These are phyloP conservation scores for Cerastoderma edule DNA, from an alignment of 2,888 invertebrate genomes.

Conservation along the genomic window DNA sequence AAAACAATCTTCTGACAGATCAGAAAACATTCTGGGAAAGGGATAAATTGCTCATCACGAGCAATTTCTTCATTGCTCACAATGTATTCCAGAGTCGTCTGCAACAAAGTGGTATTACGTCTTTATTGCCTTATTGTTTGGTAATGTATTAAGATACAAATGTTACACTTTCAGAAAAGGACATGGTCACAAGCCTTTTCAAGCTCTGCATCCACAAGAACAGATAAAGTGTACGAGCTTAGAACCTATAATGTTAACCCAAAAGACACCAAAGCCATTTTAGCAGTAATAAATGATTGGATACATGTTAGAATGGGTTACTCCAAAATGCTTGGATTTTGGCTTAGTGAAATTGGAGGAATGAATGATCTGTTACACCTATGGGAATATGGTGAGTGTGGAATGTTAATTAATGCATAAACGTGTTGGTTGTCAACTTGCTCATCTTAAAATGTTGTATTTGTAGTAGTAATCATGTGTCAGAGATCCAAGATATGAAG, in stretches of 20 bases:
- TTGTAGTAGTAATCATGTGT: neutral
- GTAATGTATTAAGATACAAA: too few relatives aligned
- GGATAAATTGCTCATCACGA: too few relatives aligned
- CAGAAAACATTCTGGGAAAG: too few relatives aligned
- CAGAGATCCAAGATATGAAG: neutral
- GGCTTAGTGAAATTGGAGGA: conserved; percentile 26
- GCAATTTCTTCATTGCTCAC: too few relatives aligned
- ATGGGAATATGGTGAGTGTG: conserved; percentile 19
- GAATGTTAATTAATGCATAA: neutral
- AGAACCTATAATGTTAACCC: conserved; percentile 22
- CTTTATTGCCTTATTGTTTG: too few relatives aligned
- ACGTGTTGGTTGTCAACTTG: neutral
- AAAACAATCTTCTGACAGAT: too few relatives aligned
- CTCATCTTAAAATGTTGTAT: neutral
- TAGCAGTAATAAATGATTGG: neutral
- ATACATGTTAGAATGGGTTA: conserved; percentile 8
- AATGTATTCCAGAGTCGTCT: too few relatives aligned
- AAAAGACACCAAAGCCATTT: conserved; percentile 4
- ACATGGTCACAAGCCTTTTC: too few relatives aligned
- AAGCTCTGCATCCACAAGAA: neutral
- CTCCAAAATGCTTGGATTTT: conserved; percentile 28
- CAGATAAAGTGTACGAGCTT: conserved; percentile 25
- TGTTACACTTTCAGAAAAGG: too few relatives aligned
- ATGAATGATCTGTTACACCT: conserved; percentile 27
- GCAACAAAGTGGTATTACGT: too few relatives aligned